Evolutionary conservation across 2,888 invertebrate genomes (phyloP).

Genomic region (Cerastoderma edule): DNA sequence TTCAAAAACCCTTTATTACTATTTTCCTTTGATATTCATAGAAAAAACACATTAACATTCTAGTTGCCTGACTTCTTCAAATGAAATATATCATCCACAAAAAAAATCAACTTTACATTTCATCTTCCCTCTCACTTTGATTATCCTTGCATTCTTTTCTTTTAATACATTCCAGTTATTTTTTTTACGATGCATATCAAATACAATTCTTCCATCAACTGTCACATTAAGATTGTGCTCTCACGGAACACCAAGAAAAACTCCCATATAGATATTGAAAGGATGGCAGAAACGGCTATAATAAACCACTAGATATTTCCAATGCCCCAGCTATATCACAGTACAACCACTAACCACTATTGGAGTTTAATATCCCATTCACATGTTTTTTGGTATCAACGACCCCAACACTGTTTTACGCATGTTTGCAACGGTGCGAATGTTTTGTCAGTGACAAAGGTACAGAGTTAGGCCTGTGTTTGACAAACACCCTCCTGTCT

Average conservation of each 20-base stretch:
- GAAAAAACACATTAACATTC: too few species aligned
- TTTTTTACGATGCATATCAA: not conserved
- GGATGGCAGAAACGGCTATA: not conserved
- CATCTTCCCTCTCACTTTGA: not conserved
- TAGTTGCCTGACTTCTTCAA: too few species aligned
- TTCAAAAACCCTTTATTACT: too few species aligned
- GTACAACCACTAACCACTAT: conserved; percentile 2
- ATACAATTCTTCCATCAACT: conserved; percentile 6
- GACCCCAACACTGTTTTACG: conserved; percentile 16
- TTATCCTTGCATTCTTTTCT: conserved; percentile 3
- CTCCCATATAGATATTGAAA: conserved; percentile 10
- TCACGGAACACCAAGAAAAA: conserved; percentile 7
- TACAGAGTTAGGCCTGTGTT: conserved; percentile 1
- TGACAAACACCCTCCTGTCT: conserved; percentile 11
- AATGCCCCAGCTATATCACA: not conserved
- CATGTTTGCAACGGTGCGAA: conserved; percentile 10
- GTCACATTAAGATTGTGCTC: conserved; percentile 12
- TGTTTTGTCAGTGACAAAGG: conserved; percentile 17
- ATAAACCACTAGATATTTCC: conserved; percentile 9
- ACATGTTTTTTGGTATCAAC: conserved; percentile 9
- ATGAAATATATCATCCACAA: too few species aligned
- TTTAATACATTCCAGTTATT: not conserved
- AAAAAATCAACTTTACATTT: not conserved
- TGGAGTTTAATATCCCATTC: conserved; percentile 24
- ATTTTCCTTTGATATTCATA: too few species aligned